A percentile compares a stretch with the other conserved stretches of the same genome.
phyloP scores from a whole-genome alignment of 2,888 invertebrate species.

The Bellardia bayeri region DNA sequence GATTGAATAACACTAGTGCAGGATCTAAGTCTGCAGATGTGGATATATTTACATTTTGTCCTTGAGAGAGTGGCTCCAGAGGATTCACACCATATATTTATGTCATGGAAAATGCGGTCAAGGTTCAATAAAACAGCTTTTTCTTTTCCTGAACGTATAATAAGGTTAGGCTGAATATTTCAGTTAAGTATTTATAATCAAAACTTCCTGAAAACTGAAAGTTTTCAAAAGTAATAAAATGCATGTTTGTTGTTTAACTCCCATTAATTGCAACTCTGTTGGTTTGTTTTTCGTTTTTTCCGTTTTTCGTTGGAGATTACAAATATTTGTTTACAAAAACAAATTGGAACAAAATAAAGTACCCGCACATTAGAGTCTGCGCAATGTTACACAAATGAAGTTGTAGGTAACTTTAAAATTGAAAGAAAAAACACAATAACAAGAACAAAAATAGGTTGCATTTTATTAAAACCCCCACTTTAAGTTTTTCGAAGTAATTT shows the following conservation, averaged over 20 bases:
- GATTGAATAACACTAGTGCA: too few relatives aligned
- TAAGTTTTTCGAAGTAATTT: too few relatives aligned
- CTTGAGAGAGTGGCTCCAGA: too few relatives aligned
- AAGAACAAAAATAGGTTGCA: not conserved
- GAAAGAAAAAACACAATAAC: not conserved
- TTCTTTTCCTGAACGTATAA: too few relatives aligned
- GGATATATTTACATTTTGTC: too few relatives aligned
- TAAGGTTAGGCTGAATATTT: too few relatives aligned
- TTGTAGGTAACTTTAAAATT: constrained; percentile 19
- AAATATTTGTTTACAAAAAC: constrained; percentile 46
- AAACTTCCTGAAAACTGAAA: constrained; percentile 8
- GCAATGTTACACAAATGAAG: constrained; percentile 33
- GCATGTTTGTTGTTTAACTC: constrained; percentile 29
- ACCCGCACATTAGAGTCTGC: constrained; percentile 32
- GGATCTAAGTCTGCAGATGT: too few relatives aligned
- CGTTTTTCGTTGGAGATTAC: not conserved
- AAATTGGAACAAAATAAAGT: constrained; percentile 3
- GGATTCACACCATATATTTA: too few relatives aligned
- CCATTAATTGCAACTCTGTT: constrained; percentile 36
- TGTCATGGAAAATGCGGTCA: too few relatives aligned
- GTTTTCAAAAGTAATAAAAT: not conserved
- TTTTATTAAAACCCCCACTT: not conserved
- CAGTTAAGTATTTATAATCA: too few relatives aligned
- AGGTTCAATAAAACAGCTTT: too few relatives aligned
- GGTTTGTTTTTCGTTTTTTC: not conserved